Evolutionary conservation across 1,140 invertebrate genomes (phyloP), one percentile per base, ranked within the genome.

Genomic region (Rhagoletis pomonella): DNA sequence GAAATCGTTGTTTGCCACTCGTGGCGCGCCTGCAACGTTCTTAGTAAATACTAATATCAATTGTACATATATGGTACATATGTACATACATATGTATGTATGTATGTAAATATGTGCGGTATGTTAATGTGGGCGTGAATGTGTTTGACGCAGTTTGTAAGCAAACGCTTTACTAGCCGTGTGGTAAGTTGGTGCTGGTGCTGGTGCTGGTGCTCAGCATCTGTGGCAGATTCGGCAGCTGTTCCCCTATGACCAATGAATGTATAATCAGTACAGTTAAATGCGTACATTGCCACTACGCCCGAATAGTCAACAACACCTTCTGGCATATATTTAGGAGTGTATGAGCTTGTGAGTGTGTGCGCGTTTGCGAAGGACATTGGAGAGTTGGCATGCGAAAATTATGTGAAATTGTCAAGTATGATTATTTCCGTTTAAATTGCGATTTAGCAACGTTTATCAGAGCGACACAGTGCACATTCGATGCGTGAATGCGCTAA

Each of bases 381-480:
- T 29, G 60, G 86, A 67, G 62, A 86, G 19, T 86, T 86, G 42
- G 14, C 42, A 64, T 44, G 62, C 64, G 86, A 60, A 86, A 86
- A 86, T 86, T 50, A 86, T 86, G 60, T 65, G 85, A 86, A 86
- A 86, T 86, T 86, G 85, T 86, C 85, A 86, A 42, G 85, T 60
- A 86, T 86, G 85, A 86, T 86, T 86, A 86, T 86, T 86, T 86
- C 60, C 85, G 60, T 44, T 86, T 86, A 86, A 86, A 86, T 60
- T 86, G 39, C 85, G 60, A 86, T 86, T 86, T 86, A 64, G 59
- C 85, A 86, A 47, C 85, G 85, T 86, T 86, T 86, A 86, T 86
- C 85, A 86, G 50, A 47, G 6, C 67, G 65, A 47, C 42, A 12
- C 67, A 73, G 67, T 42, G 14, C 12, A 67, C 39, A 67, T 4